Percentiles rank a stretch among this genome's conserved stretches.
Evolutionary conservation across 2,113 vertebrate species (phyloP).

Genomic region (Laterallus jamaicensis): DNA sequence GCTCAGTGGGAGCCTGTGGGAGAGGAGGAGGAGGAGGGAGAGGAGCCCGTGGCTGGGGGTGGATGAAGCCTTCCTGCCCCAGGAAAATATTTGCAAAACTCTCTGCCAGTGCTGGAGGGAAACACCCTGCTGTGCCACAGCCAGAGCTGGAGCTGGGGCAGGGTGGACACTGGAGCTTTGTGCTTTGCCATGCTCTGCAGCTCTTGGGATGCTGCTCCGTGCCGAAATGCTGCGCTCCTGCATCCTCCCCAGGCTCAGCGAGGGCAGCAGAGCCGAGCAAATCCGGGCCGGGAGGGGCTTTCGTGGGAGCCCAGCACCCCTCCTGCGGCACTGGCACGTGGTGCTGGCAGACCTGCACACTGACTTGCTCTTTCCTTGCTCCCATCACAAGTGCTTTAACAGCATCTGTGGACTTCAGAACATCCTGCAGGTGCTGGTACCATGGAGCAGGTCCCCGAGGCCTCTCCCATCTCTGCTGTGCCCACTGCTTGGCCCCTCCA

Average conservation of each 20-base stretch:
- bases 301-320: background rate
- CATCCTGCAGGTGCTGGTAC: background rate
- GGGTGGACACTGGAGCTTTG: background rate
- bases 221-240: background rate
- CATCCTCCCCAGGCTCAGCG: background rate
- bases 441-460: background rate
- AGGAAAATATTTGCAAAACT: background rate
- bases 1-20: background rate
- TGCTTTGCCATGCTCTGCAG: background rate
- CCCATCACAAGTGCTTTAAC: background rate
- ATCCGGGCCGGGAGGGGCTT: background rate
- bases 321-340: rapidly evolving
- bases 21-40: background rate
- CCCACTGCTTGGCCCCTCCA: background rate
- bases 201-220: background rate
- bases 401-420: background rate
- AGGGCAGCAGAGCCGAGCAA: background rate
- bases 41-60: rapidly evolving
- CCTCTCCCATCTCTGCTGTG: rapidly evolving
- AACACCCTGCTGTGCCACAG: rapidly evolving
- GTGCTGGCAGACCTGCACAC: rapidly evolving
- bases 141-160: rapidly evolving
- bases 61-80: background rate
- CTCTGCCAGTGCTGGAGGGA: background rate
- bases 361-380: background rate